Percentiles rank a stretch among this genome's conserved stretches.
phyloP scores from a whole-genome alignment of 2,113 vertebrate genomes.

The Cynocephalus volans region DNA sequence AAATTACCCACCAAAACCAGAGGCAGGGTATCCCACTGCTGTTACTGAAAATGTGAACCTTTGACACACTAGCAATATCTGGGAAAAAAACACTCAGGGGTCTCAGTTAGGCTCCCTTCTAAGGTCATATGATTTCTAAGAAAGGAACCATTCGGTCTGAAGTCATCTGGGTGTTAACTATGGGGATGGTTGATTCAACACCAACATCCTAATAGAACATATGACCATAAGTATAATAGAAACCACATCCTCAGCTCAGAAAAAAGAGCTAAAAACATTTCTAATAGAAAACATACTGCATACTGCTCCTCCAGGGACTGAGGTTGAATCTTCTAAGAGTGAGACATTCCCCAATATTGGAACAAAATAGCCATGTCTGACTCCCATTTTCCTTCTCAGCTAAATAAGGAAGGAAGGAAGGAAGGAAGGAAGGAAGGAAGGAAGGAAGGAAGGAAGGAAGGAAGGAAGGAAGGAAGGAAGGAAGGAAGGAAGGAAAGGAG shows the following conservation, averaged over 20 bases:
- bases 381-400: neutral
- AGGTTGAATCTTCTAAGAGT: neutral
- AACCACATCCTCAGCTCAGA: conserved; percentile 59
- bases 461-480: neutral
- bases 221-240: neutral
- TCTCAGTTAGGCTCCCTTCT: neutral
- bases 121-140: conserved; percentile 51
- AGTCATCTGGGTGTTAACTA: neutral
- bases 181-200: neutral
- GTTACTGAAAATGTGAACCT: neutral
- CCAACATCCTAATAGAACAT: neutral
- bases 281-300: neutral
- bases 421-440: neutral
- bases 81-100: conserved; percentile 9
- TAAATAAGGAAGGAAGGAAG: neutral
- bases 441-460: neutral
- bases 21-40: neutral
- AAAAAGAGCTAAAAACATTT: neutral
- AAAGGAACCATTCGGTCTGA: conserved; percentile 40
- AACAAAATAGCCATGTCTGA: neutral
- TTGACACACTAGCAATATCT: neutral
- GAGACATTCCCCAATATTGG: neutral
- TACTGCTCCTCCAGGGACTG: neutral
- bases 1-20: conserved; percentile 37
- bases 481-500: too few relatives aligned